These are phyloP conservation scores for Lasius fuliginosus DNA, from an alignment of 2,888 invertebrate genomes.

Conservation along the genomic window DNA sequence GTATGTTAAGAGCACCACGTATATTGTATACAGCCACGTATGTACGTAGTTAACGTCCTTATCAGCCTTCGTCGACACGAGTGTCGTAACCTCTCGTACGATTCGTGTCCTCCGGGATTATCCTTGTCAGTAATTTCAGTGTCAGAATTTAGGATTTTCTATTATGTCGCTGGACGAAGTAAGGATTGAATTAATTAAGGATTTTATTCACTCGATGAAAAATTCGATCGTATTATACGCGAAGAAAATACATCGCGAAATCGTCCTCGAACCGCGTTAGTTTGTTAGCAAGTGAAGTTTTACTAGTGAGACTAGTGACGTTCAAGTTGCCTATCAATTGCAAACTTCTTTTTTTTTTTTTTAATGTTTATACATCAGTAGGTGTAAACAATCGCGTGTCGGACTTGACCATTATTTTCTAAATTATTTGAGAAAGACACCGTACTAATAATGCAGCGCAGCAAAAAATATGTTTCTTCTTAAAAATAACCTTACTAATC, in stretches of 20 bases:
- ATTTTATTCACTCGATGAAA: neutral
- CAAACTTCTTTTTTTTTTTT: neutral
- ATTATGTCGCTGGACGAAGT: constrained; percentile 48
- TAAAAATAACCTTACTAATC: neutral
- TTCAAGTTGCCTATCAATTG: neutral
- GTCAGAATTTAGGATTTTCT: neutral
- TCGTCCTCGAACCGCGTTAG: neutral
- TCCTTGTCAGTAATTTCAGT: neutral
- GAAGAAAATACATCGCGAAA: neutral
- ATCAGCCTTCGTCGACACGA: neutral
- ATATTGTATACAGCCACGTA: neutral
- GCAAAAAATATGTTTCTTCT: neutral
- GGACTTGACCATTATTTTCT: neutral
- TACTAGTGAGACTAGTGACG: neutral
- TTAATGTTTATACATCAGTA: neutral
- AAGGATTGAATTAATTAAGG: neutral
- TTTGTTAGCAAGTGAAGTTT: neutral
- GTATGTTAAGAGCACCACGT: constrained; percentile 11
- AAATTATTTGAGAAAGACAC: neutral
- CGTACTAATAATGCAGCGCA: neutral
- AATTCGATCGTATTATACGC: neutral
- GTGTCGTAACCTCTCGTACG: constrained; percentile 13
- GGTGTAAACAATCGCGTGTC: neutral
- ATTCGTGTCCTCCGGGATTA: neutral
- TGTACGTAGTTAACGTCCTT: neutral